Conservation (phyloP, 2,113 vertebrate genomes). For the Trichomycterus rosablanca region DNA sequence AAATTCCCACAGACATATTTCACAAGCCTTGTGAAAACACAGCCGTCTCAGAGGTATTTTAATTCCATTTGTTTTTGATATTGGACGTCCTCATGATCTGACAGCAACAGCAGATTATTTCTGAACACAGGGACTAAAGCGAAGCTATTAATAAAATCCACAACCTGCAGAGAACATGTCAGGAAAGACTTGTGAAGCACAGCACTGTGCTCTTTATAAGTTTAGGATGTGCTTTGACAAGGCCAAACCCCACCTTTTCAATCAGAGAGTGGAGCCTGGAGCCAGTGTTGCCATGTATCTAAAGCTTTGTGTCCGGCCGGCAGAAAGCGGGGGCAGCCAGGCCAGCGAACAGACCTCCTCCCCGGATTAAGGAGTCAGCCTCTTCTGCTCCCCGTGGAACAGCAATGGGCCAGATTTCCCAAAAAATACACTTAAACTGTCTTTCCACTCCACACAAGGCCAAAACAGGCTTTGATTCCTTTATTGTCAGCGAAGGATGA, state of each 20-base stretch:
- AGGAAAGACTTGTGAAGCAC: conserved; percentile 1
- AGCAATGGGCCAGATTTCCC: conserved; percentile 27
- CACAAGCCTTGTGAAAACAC: no score
- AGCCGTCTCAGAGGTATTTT: no score
- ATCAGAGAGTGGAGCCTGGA: conserved; percentile 24
- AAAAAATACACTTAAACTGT: conserved; percentile 33
- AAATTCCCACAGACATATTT: no score
- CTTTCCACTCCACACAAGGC: no score
- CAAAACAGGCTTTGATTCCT: conserved; percentile 62
- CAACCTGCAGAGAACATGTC: conserved; percentile 12
- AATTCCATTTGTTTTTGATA: no score
- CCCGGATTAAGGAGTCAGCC: conserved; percentile 77
- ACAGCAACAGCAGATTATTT: no score
- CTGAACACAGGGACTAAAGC: no score
- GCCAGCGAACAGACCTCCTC: conserved; percentile 83
- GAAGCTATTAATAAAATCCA: not conserved
- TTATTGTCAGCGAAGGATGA: conserved; percentile 58
- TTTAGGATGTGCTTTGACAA: conserved; percentile 16
- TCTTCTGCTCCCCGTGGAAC: conserved; percentile 48
- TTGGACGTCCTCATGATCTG: no score
- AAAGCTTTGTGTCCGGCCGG: conserved; percentile 61
- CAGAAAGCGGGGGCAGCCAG: conserved; percentile 68
- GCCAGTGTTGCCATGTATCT: conserved; percentile 43
- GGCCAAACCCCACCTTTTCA: conserved; percentile 28
- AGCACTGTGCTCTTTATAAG: conserved; percentile 3